These are phyloP conservation scores for Coendou prehensilis DNA, from an alignment of 2,797 vertebrate species.

Conservation along the genomic window DNA sequence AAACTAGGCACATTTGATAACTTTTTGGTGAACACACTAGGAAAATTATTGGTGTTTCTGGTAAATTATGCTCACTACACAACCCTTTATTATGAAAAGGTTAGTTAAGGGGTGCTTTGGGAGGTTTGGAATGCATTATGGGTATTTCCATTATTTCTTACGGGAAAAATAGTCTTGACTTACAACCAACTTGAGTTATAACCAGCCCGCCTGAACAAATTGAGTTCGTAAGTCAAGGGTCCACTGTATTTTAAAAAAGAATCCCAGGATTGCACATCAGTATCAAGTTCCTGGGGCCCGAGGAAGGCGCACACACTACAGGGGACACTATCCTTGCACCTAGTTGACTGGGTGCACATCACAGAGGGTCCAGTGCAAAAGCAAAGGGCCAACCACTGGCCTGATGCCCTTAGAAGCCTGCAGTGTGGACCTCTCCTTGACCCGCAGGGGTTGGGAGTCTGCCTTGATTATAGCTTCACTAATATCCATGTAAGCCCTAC, in stretches of 20 bases:
- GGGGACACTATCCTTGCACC: neutral
- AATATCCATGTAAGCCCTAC: accelerated
- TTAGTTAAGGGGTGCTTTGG: neutral
- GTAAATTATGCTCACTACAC: neutral
- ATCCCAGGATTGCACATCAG: neutral
- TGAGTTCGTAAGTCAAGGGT: neutral
- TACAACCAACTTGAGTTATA: neutral
- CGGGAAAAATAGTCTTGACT: neutral
- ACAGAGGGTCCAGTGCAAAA: neutral
- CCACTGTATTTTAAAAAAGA: neutral
- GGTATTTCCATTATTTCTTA: neutral
- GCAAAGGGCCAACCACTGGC: neutral
- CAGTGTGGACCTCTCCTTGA: neutral
- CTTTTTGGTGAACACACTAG: neutral
- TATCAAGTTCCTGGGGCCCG: neutral
- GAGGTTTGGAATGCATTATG: neutral
- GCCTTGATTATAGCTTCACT: neutral
- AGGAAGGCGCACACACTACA: too few species aligned
- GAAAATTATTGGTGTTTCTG: neutral
- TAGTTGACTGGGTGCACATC: accelerated
- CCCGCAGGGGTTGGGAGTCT: neutral
- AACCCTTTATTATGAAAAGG: neutral
- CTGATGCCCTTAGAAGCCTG: neutral
- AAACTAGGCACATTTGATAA: neutral
- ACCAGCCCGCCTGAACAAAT: neutral